Evolutionary conservation across 2,113 vertebrate genomes (phyloP), one percentile per base, ranked within the genome.

Genomic region (Macquaria ambigua): DNA sequence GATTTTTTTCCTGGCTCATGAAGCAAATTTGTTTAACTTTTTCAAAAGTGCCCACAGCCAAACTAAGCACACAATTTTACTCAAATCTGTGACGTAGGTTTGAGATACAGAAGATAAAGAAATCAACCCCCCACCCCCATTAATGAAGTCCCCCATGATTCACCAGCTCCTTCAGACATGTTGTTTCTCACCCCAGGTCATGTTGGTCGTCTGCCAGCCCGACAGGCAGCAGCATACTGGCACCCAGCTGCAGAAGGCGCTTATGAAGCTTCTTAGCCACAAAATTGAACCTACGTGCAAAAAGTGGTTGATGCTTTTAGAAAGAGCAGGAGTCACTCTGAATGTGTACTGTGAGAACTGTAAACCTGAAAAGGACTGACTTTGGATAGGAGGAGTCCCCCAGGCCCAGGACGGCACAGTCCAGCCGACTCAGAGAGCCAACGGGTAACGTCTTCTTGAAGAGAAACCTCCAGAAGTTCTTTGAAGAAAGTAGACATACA

Each of bases 371-470:
- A 18, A 25, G n/a, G 7, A 93, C 97, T 97, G 89, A 99, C 98
- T 97, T 99, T 82, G 97, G 88, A 23, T 99, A 99, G 0, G 98
- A 98, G 3, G 98, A 99, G 90, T 99, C 98, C 0, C 98, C 98
- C 0, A 99, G 96, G 81, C 98, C 98, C 86, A 99, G 92, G 16
- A 99, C 93, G 0, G 97, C 97, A 2, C 95, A 98, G 93, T 99
- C 97, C 92, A 99, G 93, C 62, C 92, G 96, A 89, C 96, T 96
- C 79, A 99, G 96, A 55, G 98, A 96, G 3, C 94, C 78, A 0
- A 85, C 79, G 0, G 97, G 97, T 85, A 99, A 92, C 67, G 93
- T 97, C 94, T 97, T 98, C 90, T 94, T 97, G 87, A 99, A 99
- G 53, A 99, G 90, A 77, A 99, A 99, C 86, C 95, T 93, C 98